Percentiles rank a stretch among this genome's conserved stretches.
Conservation (phyloP, 2,797 vertebrate species). For the Vireo griseus region DNA sequence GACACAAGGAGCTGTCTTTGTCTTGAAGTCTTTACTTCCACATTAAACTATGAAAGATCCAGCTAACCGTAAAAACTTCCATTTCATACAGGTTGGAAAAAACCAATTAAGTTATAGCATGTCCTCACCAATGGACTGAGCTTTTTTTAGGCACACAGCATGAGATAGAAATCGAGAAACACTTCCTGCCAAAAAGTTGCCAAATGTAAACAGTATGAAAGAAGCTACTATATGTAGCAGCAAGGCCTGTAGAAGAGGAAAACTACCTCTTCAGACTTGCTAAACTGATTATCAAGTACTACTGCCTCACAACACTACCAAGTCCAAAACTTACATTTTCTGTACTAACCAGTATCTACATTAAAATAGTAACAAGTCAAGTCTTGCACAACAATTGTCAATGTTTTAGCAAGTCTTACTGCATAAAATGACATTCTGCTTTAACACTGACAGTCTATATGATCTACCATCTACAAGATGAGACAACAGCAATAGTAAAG, state of each 20-base stretch:
- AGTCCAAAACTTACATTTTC: not conserved
- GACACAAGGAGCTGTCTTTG: not conserved
- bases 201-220: not conserved
- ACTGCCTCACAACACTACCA: not conserved
- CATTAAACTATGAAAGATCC: not conserved
- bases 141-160: not conserved
- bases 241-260: not conserved
- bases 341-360: not conserved
- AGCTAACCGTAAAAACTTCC: not conserved
- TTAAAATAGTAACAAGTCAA: not conserved
- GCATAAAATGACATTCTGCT: not conserved
- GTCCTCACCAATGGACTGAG: not conserved
- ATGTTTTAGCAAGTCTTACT: not conserved
- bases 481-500: not conserved
- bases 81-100: not conserved
- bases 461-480: not conserved
- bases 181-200: not conserved
- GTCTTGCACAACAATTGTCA: not conserved
- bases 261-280: not conserved
- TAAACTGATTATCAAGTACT: not conserved
- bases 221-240: not conserved
- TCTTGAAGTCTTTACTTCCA: not conserved
- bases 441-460: not conserved
- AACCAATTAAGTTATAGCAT: not conserved
- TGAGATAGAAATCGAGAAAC: not conserved